phyloP scores from a whole-genome alignment of 2,113 vertebrate species.

The Bufo bufo region DNA sequence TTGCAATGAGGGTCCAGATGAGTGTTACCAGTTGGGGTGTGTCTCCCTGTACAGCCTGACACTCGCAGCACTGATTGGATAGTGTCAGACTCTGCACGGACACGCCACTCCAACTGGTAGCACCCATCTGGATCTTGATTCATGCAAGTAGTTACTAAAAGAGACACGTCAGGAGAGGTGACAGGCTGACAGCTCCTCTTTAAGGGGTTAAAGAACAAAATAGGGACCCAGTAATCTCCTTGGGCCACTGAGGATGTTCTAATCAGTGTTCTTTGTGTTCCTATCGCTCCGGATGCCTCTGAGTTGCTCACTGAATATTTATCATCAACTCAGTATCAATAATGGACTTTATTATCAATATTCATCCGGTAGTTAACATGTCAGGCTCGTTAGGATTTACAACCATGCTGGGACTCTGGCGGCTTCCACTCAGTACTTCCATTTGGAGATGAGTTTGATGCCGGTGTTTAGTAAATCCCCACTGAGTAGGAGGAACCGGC shows the following conservation, averaged over 20 bases:
- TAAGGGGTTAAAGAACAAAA: background rate
- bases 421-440: background rate
- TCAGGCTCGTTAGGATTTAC: conserved; percentile 5
- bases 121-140: no score
- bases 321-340: conserved; percentile 24
- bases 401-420: background rate
- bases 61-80: no score
- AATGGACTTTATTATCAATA: conserved; percentile 30
- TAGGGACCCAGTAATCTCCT: background rate
- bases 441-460: background rate
- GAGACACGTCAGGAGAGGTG: no score
- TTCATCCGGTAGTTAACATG: conserved; percentile 13
- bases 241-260: background rate
- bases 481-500: background rate
- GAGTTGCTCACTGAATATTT: conserved; percentile 7
- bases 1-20: no score
- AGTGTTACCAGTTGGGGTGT: no score
- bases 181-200: background rate
- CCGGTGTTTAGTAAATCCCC: conserved; percentile 18
- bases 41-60: no score
- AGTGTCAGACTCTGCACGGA: no score
- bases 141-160: no score
- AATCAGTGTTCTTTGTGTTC: background rate
- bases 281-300: background rate
- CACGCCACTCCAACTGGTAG: no score